Evolutionary conservation across 2,113 vertebrate genomes (phyloP).

Genomic region (Hemiprocne comata): DNA sequence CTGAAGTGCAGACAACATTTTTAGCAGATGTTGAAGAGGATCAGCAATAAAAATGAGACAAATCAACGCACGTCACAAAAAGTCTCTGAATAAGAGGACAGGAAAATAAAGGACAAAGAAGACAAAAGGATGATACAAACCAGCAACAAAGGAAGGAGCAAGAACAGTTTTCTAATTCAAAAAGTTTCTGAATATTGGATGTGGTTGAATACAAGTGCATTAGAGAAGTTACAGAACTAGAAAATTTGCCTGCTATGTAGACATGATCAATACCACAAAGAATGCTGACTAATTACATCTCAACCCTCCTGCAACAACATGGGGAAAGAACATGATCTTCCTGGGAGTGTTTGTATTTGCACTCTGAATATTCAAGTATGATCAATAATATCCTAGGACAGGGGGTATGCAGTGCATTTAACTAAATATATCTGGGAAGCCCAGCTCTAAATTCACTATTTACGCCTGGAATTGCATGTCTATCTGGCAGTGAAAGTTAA

Average conservation of each 20-base stretch:
- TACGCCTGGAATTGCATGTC: neutral
- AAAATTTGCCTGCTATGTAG: neutral
- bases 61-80: neutral
- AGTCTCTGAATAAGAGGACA: neutral
- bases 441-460: neutral
- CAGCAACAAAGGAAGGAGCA: neutral
- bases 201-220: neutral
- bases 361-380: neutral
- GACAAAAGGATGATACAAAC: neutral
- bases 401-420: fast-evolving
- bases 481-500: neutral
- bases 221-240: neutral
- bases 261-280: neutral
- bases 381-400: neutral
- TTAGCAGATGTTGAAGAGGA: neutral
- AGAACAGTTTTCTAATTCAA: neutral
- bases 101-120: neutral
- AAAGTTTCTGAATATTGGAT: neutral
- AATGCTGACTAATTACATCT: neutral
- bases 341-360: neutral
- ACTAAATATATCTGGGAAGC: neutral
- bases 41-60: neutral
- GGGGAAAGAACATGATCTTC: neutral
- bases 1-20: neutral
- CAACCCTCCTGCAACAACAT: neutral